A percentile compares a stretch with the other conserved stretches of the same genome.
Conservation (phyloP, 1,140 invertebrate genomes). For the Trichomalopsis sarcophagae region DNA sequence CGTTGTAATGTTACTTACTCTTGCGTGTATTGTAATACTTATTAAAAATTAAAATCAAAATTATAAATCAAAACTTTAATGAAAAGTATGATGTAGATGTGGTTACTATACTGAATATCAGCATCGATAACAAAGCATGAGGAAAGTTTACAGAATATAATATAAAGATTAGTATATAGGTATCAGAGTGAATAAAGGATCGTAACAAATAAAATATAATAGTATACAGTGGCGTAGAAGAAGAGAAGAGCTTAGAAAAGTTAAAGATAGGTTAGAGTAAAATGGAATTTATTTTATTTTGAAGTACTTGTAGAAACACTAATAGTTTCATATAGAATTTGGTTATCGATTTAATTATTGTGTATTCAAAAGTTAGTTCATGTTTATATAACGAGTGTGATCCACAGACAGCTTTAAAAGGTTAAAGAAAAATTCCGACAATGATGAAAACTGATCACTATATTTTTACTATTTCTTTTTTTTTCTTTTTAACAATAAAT, state of each 20-base stretch:
- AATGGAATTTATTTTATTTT: slow-evolving; percentile 15
- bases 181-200: background rate
- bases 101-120: background rate
- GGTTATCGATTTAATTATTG: background rate
- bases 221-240: background rate
- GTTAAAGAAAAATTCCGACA: slow-evolving; percentile 25
- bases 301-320: slow-evolving; percentile 15
- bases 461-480: slow-evolving; percentile 31
- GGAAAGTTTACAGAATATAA: background rate
- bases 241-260: background rate
- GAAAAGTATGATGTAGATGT: background rate
- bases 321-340: slow-evolving; percentile 12
- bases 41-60: background rate
- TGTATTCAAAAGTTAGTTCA: background rate
- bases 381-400: background rate
- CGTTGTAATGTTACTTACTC: background rate
- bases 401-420: slow-evolving; percentile 4
- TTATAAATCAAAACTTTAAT: background rate
- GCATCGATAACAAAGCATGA: background rate
- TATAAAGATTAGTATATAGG: background rate
- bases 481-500: slow-evolving; percentile 40
- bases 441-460: slow-evolving; percentile 45
- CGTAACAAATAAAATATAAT: background rate
- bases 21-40: background rate
- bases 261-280: background rate